Percentiles rank a stretch among this genome's conserved stretches.
These are phyloP conservation scores for Amblyornis subalaris DNA, from an alignment of 2,113 vertebrate species.

Conservation along the genomic window DNA sequence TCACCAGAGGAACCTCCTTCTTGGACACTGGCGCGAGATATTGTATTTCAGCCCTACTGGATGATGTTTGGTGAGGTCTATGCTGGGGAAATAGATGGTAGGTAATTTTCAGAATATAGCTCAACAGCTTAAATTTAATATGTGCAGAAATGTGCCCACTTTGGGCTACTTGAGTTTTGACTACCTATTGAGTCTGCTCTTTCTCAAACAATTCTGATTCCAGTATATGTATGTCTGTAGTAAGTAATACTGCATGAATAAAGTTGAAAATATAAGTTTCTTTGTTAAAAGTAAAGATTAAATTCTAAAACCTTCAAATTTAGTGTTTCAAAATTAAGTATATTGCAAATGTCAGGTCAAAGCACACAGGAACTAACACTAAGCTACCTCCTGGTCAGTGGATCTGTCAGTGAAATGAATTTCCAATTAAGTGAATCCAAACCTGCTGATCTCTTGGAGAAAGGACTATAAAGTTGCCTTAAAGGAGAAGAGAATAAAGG, in stretches of 20 bases:
- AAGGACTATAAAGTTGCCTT: neutral
- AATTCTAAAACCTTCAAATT: neutral
- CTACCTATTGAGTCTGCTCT: neutral
- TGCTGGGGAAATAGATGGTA: constrained; percentile 86
- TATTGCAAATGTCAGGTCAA: neutral
- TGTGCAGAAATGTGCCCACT: neutral
- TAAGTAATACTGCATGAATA: neutral
- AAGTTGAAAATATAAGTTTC: neutral
- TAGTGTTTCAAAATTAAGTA: neutral
- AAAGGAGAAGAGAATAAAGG: neutral
- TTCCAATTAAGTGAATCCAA: neutral
- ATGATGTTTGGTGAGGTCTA: constrained; percentile 99
- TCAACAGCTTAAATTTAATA: neutral
- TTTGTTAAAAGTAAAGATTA: neutral
- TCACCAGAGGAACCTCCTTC: constrained; percentile 86
- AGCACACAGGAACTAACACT: neutral
- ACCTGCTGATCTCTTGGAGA: neutral
- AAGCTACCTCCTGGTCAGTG: neutral
- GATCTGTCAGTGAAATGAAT: neutral
- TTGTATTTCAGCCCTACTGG: constrained; percentile 95
- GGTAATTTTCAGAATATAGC: constrained; percentile 20
- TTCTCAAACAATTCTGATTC: neutral
- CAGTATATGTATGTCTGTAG: neutral
- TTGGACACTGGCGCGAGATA: constrained; percentile 86
- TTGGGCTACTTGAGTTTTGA: neutral